phyloP scores from a whole-genome alignment of 2,888 invertebrate genomes.

The Spilarctia lutea region DNA sequence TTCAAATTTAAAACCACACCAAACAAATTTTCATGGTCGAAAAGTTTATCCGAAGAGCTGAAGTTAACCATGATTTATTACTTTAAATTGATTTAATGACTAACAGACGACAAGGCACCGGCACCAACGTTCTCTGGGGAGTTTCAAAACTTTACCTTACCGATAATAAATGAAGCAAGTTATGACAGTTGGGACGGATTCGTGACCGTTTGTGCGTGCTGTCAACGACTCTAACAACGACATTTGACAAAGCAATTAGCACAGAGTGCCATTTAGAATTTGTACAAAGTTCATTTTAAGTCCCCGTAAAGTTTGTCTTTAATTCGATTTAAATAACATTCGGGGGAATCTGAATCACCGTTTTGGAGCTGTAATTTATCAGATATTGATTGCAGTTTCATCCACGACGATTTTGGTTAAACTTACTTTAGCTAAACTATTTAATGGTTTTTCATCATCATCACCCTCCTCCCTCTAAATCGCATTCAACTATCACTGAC shows the following conservation, averaged over 20 bases:
- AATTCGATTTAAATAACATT: neutral
- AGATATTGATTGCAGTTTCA: neutral
- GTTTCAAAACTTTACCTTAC: slow-evolving; percentile 61
- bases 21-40: slow-evolving; percentile 27
- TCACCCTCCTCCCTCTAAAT: too few relatives aligned
- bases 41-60: slow-evolving; percentile 36
- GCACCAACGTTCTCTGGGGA: slow-evolving; percentile 47
- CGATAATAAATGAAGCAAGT: slow-evolving; percentile 66
- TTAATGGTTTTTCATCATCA: too few relatives aligned
- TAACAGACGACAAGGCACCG: slow-evolving; percentile 54
- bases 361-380: neutral
- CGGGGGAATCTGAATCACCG: neutral
- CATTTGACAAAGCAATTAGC: slow-evolving; percentile 46
- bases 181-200: slow-evolving; percentile 61
- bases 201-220: slow-evolving; percentile 56
- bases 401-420: neutral
- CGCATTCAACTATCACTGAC: too few relatives aligned
- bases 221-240: slow-evolving; percentile 38
- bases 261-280: slow-evolving; percentile 38
- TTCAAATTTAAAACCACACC: slow-evolving; percentile 12
- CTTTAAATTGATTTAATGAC: slow-evolving; percentile 63
- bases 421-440: too few relatives aligned
- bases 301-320: neutral
- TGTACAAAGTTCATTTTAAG: slow-evolving; percentile 27
- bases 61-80: slow-evolving; percentile 54